Percentiles rank a stretch among this genome's conserved stretches.
phyloP scores from a whole-genome alignment of 2,113 vertebrate species.

The Dipodomys stephensi region DNA sequence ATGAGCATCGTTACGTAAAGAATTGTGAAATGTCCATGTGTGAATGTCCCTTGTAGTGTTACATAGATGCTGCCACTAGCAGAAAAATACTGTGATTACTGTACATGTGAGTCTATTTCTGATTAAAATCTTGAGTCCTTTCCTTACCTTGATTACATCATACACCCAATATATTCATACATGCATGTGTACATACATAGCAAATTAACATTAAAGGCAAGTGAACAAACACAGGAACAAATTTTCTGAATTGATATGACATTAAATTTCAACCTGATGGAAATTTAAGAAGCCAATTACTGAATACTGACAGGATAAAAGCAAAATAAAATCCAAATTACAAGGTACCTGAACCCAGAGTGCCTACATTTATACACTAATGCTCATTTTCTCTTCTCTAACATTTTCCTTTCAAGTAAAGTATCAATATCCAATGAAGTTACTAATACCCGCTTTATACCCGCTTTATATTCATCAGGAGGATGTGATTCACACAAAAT shows the following conservation, averaged over 20 bases:
- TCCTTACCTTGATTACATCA: background rate
- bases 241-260: background rate
- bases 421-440: background rate
- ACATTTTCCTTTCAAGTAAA: background rate
- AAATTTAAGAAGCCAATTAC: background rate
- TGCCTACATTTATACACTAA: background rate
- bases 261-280: too few relatives aligned
- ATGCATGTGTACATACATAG: background rate
- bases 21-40: background rate
- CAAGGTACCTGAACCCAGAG: background rate
- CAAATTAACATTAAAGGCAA: background rate
- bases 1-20: background rate
- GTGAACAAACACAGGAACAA: background rate
- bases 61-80: too few relatives aligned
- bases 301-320: background rate
- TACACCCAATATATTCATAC: background rate
- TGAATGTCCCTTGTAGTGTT: background rate
- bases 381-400: background rate
- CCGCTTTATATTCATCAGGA: background rate
- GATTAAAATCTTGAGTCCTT: background rate
- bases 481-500: background rate
- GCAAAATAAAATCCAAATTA: constrained; percentile 19
- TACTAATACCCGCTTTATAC: background rate
- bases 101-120: background rate
- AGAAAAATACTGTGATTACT: background rate